These are phyloP conservation scores for Agrochola lota DNA, from an alignment of 2,888 invertebrate genomes.

Conservation along the genomic window DNA sequence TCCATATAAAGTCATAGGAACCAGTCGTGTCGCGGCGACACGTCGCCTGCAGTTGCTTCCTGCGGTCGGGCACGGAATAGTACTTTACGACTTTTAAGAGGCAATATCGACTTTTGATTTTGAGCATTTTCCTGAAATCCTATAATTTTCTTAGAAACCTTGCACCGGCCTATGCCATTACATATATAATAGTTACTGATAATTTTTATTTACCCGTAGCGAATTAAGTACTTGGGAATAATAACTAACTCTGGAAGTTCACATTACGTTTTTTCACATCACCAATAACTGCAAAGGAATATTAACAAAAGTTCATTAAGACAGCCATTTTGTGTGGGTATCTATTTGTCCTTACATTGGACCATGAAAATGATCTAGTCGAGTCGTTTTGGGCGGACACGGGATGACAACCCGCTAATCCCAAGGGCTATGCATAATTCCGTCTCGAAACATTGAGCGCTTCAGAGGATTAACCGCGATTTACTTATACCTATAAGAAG, in stretches of 20 bases:
- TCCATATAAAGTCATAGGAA: no score
- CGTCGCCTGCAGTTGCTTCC: no score
- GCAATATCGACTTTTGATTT: constrained; percentile 8
- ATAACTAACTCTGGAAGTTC: not conserved
- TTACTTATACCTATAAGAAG: constrained; percentile 77
- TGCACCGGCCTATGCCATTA: no score
- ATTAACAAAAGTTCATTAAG: constrained; percentile 56
- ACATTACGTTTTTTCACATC: not conserved
- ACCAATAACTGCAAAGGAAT: constrained; percentile 27
- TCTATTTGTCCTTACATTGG: constrained; percentile 75
- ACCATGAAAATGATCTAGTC: constrained; percentile 82
- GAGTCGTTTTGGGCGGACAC: constrained; percentile 80
- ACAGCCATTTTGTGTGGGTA: constrained; percentile 62
- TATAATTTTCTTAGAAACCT: not conserved
- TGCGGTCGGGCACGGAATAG: no score
- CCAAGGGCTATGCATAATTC: constrained; percentile 87
- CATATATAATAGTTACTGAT: not conserved
- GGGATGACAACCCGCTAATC: constrained; percentile 87
- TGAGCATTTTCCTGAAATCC: not conserved
- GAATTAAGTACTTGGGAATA: not conserved
- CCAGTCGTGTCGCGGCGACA: no score
- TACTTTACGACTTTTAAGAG: no score
- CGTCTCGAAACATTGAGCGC: constrained; percentile 86
- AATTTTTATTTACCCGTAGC: not conserved
- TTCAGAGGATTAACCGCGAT: constrained; percentile 84